Percentiles rank a stretch among this genome's conserved stretches.
Conservation (phyloP, 35 echinoderm and acorn worm genomes). For the Ophiothrix spiculata region DNA sequence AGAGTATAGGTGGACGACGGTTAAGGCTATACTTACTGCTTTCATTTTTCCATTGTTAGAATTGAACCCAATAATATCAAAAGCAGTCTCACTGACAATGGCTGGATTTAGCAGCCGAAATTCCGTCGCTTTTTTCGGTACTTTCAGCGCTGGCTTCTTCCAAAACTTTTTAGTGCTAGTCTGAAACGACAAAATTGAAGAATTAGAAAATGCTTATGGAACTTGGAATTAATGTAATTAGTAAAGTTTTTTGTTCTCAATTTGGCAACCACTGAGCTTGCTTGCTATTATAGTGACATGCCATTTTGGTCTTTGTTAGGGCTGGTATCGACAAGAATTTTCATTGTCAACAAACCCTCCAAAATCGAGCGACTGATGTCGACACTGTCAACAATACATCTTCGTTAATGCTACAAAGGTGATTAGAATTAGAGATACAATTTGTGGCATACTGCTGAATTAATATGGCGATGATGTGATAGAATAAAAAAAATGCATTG, state of each 20-base stretch:
- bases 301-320: not conserved
- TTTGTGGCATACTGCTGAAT: too few relatives aligned
- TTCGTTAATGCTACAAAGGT: not conserved
- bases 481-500: too few relatives aligned
- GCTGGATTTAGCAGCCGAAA: conserved; percentile 67
- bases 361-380: too few relatives aligned
- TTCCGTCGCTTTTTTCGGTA: conserved; percentile 56
- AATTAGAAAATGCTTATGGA: not conserved
- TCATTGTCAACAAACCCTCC: too few relatives aligned
- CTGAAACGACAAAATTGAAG: conserved; percentile 31
- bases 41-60: conserved; percentile 49
- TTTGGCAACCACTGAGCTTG: not conserved
- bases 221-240: not conserved
- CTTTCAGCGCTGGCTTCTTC: conserved; percentile 43
- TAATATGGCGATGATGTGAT: too few relatives aligned
- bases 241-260: not conserved
- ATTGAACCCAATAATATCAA: conserved; percentile 56
- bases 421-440: not conserved
- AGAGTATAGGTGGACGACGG: too few relatives aligned
- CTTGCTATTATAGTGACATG: not conserved
- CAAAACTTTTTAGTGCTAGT: conserved; percentile 71
- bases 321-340: not conserved
- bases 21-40: conserved; percentile 50
- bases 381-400: too few relatives aligned
- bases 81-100: conserved; percentile 48